Conservation (phyloP, 2,113 vertebrate species). For the Pelobates fuscus region DNA sequence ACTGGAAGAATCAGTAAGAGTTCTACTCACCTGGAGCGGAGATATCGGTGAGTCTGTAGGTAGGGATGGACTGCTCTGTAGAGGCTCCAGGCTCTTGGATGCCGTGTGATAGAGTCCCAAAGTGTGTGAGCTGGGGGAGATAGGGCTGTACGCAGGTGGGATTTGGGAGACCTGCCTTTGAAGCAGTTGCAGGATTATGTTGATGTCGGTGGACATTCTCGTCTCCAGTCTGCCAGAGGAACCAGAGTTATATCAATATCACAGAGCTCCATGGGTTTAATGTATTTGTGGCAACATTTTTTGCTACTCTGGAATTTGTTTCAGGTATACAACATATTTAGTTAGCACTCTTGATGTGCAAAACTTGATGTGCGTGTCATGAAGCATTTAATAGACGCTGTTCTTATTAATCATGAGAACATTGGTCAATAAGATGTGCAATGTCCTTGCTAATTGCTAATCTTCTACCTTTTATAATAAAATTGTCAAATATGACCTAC, state of each 20-base stretch:
- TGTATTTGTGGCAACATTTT: no score
- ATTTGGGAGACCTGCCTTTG: constrained; percentile 85
- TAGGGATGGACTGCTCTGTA: constrained; percentile 43
- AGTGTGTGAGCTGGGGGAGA: constrained; percentile 70
- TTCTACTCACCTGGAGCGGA: constrained; percentile 70
- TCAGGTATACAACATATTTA: no score
- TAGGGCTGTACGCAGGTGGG: constrained; percentile 78
- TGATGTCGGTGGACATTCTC: constrained; percentile 89
- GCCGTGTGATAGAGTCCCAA: constrained; percentile 69
- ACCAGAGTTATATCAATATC: background rate
- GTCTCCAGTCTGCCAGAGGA: constrained; percentile 83
- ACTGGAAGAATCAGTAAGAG: background rate
- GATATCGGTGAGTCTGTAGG: constrained; percentile 56
- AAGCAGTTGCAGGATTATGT: constrained; percentile 88
- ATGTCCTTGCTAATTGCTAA: no score
- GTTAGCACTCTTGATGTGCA: no score
- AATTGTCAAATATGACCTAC: no score
- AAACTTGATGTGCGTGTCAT: no score
- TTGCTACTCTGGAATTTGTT: no score
- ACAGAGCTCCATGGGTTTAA: no score
- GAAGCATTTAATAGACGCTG: no score
- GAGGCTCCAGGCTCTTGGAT: constrained; percentile 60
- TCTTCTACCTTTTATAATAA: no score
- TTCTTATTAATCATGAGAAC: no score
- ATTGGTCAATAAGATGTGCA: no score